Evolutionary conservation across 2,113 vertebrate genomes (phyloP), one percentile per base, ranked within the genome.

Genomic region (Odocoileus virginianus): DNA sequence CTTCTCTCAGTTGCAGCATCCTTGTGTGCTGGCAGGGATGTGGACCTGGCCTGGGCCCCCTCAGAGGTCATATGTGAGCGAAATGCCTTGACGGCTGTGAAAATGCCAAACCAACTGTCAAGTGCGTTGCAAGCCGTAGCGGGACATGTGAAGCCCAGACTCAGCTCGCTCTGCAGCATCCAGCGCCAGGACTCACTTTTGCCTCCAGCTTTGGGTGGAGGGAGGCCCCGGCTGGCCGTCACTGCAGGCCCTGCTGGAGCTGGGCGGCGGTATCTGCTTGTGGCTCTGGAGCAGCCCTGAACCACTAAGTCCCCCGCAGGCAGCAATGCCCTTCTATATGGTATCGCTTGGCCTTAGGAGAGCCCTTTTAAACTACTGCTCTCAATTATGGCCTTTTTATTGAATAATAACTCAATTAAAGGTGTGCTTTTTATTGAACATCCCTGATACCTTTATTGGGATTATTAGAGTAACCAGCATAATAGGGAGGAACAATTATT

Each of bases 381-480:
- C 93, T 98, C 96, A 92, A 95, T 97, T 97, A 98, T 12, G 82
- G 97, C 58, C 96, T 98, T 98, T 97, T 97, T 97, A 97, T 97
- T 98, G 98, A 97, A 97, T 98, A 97, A 98, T 97, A 96, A 98
- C 98, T 98, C 98, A 98, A 83, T 98, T 97, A 98, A 98, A 99
- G 98, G 93, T 97, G 96, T 97, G 76, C 84, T 98, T 98, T 98
- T 98, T 97, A 98, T 98, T 94, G 95, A 97, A 94, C 86, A 97
- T 92, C 97, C 94, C 98, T 0, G 0, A 86, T 98, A 89, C 97
- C 87, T 98, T 98, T 98, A 98, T 95, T 98, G 96, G 97, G 96
- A 86, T 98, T 98, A 98, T 98, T 98, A 98, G 90, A 97, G 87
- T 96, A 98, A 94, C 95, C 9, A 30, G 95, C 90, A 84, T 98